phyloP scores from a whole-genome alignment of 2,797 vertebrate species.

The Myiotriccus ornatus region DNA sequence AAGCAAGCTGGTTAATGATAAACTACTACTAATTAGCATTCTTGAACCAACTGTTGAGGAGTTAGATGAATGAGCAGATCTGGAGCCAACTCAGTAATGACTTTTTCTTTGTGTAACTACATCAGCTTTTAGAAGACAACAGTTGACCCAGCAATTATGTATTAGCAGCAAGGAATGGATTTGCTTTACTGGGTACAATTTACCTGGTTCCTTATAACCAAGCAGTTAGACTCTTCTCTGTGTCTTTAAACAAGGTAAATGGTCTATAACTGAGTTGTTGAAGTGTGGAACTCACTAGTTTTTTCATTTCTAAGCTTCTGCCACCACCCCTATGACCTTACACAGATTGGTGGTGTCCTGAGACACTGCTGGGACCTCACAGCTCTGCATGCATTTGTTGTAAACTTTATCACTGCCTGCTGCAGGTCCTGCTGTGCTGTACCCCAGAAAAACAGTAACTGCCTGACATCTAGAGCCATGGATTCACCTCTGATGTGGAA shows the following conservation, averaged over 20 bases:
- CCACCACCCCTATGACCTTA: background rate
- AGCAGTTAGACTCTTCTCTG: background rate
- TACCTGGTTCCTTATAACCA: background rate
- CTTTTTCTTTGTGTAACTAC: background rate
- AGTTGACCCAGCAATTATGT: background rate
- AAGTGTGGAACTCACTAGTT: background rate
- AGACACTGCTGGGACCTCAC: background rate
- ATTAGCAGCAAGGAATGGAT: background rate
- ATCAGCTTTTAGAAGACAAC: background rate
- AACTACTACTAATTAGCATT: conserved; percentile 12
- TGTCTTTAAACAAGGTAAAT: background rate
- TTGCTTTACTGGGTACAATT: background rate
- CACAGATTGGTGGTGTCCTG: background rate
- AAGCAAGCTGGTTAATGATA: background rate
- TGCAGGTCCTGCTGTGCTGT: background rate
- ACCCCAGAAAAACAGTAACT: background rate
- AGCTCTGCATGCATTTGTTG: background rate
- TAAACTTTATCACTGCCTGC: background rate
- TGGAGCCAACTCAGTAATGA: background rate
- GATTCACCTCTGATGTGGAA: background rate
- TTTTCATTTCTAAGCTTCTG: background rate
- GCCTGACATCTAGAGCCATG: background rate
- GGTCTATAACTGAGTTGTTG: background rate
- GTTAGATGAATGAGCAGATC: background rate
- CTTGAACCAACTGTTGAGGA: background rate